Percentiles rank a stretch among this genome's conserved stretches.
Conservation (phyloP, 2,888 invertebrate species). For the Mimas tiliae region DNA sequence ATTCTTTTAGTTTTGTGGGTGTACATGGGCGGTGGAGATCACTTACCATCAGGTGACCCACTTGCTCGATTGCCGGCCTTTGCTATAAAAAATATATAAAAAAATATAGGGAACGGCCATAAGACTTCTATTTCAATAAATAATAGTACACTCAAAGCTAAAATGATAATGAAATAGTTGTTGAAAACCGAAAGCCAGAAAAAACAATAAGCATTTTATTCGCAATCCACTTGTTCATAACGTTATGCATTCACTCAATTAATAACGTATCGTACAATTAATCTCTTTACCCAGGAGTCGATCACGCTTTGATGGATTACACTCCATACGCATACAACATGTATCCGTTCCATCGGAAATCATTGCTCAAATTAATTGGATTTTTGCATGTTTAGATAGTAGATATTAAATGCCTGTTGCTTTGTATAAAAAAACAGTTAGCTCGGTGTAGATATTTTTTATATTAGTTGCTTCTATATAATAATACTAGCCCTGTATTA, state of each 20-base stretch:
- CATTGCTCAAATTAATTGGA: conserved; percentile 11
- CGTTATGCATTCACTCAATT: conserved; percentile 10
- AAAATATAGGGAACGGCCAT: no score
- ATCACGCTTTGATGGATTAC: conserved; percentile 24
- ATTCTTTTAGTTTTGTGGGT: no score
- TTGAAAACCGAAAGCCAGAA: not conserved
- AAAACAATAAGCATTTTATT: not conserved
- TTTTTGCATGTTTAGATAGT: not conserved
- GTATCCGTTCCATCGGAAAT: conserved; percentile 22
- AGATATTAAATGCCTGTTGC: not conserved
- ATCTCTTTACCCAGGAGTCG: conserved; percentile 22
- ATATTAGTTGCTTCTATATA: no score
- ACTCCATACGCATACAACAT: conserved; percentile 12
- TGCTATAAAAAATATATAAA: no score
- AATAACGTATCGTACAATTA: conserved; percentile 28
- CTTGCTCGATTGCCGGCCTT: no score
- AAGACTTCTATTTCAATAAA: no score
- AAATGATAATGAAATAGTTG: not conserved
- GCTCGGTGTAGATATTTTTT: no score
- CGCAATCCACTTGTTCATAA: not conserved
- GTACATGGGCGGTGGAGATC: no score
- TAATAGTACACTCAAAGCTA: no score
- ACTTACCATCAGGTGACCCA: no score
- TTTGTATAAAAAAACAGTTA: not conserved
- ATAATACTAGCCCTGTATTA: no score